These are phyloP conservation scores for Hylia prasina DNA, from an alignment of 2,113 vertebrate genomes.

Conservation along the genomic window DNA sequence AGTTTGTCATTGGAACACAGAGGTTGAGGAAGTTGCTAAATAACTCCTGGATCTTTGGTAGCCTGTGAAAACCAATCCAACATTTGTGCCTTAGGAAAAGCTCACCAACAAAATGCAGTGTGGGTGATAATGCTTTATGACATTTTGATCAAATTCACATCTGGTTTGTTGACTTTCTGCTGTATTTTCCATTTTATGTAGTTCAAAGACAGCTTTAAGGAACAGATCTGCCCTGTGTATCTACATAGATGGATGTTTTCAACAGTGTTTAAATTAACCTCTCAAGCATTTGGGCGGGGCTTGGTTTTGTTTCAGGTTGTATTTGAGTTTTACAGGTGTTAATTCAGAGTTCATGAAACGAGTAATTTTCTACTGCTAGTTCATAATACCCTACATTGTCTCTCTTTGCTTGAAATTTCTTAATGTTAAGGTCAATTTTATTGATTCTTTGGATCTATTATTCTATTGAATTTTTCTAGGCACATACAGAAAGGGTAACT, in stretches of 20 bases:
- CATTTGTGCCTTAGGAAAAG: not conserved
- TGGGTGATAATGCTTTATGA: not conserved
- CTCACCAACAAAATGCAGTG: not conserved
- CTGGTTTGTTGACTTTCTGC: not conserved
- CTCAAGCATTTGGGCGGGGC: not conserved
- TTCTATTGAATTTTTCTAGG: constrained; percentile 42
- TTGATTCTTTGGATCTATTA: constrained; percentile 66
- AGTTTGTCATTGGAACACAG: not conserved
- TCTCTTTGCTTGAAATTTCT: constrained; percentile 58
- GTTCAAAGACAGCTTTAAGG: not conserved
- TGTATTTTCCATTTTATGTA: not conserved
- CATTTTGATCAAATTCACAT: not conserved
- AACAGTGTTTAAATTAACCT: constrained; percentile 24
- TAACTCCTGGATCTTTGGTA: not conserved
- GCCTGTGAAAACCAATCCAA: not conserved
- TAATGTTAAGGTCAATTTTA: constrained; percentile 73
- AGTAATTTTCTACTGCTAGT: constrained; percentile 49
- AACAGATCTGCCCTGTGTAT: not conserved
- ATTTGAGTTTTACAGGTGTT: constrained; percentile 42
- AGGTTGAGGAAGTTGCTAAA: not conserved
- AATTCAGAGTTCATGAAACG: constrained; percentile 49
- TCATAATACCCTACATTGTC: not conserved
- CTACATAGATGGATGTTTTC: not conserved
- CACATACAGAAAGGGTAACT: constrained; percentile 55
- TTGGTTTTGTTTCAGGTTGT: not conserved